Percentiles rank a stretch among this genome's conserved stretches.
phyloP scores from a whole-genome alignment of 2,888 invertebrate genomes.

The Monoplex corrugatus region DNA sequence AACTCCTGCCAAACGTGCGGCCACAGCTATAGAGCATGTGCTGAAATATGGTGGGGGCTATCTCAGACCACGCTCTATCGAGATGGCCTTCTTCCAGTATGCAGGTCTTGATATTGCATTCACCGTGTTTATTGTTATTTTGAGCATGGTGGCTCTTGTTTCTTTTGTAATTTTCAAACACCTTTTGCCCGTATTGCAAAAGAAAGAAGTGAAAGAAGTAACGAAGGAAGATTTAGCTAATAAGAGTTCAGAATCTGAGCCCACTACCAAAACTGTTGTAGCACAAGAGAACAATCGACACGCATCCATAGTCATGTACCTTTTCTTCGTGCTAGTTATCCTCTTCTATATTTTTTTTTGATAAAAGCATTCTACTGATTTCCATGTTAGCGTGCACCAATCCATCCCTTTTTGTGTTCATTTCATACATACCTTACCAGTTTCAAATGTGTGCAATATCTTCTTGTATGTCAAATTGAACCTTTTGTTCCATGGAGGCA shows the following conservation, averaged over 20 bases:
- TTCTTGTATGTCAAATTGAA: neutral
- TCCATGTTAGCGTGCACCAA: neutral
- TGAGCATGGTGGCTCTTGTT: neutral
- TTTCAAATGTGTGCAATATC: constrained; percentile 20
- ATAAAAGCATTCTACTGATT: neutral
- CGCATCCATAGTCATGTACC: neutral
- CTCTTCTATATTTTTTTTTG: constrained; percentile 33
- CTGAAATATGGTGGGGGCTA: constrained; percentile 62
- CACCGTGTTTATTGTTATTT: constrained; percentile 28
- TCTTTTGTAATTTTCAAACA: neutral
- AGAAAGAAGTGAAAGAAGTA: neutral
- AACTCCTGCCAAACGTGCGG: constrained; percentile 58
- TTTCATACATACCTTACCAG: neutral
- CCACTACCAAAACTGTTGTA: neutral
- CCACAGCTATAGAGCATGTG: constrained; percentile 64
- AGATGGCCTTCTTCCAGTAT: constrained; percentile 44
- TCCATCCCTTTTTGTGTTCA: constrained; percentile 9
- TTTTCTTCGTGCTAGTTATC: neutral
- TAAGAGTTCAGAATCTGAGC: neutral
- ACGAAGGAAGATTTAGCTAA: neutral
- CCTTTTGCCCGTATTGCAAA: neutral
- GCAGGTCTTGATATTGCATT: constrained; percentile 51
- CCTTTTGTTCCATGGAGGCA: constrained; percentile 18
- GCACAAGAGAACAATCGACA: neutral
- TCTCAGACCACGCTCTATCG: constrained; percentile 54